Evolutionary conservation across 2,888 invertebrate species (phyloP), one percentile per base, ranked within the genome.

Genomic region (Orthosia incerta): DNA sequence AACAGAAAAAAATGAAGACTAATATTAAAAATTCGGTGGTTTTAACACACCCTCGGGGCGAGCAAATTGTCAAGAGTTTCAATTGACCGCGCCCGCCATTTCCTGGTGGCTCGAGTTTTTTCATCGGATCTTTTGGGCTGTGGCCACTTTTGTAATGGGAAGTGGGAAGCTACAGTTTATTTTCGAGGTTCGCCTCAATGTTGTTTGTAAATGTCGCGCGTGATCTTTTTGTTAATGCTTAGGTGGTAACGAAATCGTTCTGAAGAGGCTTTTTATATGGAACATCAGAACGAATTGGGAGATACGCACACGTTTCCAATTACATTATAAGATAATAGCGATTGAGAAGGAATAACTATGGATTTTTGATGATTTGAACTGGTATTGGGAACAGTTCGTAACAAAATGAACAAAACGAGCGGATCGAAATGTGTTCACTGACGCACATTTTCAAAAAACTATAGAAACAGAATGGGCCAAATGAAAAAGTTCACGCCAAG

Each of bases 11-110:
- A 87, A 85, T 80, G 75, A 79, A 80, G 82, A 78, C 79, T 77
- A 75, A 80, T 89, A 90, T 91, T 81, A 88, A 89, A 90, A 85
- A 87, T 88, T 89, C 84, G 83, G 74, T 64, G 83, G 76, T 77
- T 84, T 85, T 83, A 75, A 79, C 82, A 82, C 79, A 75, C 81
- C 82, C 80, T 69, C 55, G 66, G 74, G 80, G 67, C 74, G 78
- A 88, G 71, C 55, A 74, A 85, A 87, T 87, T 85, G 84, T 86
- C 78, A 86, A 86, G 87, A 87, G 85, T 86, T 87, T 83, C 79
- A 86, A 85, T 83, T 85, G 86, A 76, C 78, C 75, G 83, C 71
- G 60, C 74, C 69, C 67, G 75, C 76, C 69, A 79, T 85, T 86
- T 85, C 76, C 84, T 87, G 86, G 86, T 83, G 76, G 85, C 75